Evolutionary conservation across 2,113 vertebrate species (phyloP).

Genomic region (Carassius auratus): DNA sequence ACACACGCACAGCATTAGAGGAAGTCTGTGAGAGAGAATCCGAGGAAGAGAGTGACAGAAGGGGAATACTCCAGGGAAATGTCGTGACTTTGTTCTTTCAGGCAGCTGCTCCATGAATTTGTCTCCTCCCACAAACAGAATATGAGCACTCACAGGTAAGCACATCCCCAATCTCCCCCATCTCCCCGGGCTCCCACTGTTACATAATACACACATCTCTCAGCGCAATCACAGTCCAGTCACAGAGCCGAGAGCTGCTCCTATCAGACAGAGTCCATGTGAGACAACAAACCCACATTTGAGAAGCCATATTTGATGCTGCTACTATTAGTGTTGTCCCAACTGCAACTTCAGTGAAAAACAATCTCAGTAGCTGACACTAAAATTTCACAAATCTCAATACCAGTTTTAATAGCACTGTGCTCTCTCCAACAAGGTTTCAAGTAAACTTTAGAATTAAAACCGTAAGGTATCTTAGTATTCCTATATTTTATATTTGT

Average conservation of each 20-base stretch:
- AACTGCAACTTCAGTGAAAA: neutral
- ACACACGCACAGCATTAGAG: neutral
- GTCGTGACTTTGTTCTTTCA: constrained; percentile 60
- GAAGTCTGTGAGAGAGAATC: neutral
- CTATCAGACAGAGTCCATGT: neutral
- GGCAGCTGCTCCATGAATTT: constrained; percentile 63
- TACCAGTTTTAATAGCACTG: neutral
- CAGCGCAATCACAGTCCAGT: constrained; percentile 2
- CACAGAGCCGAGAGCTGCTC: neutral
- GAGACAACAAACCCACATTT: neutral
- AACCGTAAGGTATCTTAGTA: neutral
- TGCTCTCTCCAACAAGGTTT: neutral
- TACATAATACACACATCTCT: constrained; percentile 47
- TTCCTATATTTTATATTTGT: neutral
- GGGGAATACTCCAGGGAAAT: constrained; percentile 57
- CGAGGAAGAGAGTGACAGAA: constrained; percentile 50
- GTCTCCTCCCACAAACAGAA: constrained; percentile 53
- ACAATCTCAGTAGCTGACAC: neutral
- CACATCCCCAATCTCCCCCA: constrained; percentile 39
- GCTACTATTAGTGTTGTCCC: neutral
- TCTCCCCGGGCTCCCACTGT: constrained; percentile 31
- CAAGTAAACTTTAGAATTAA: neutral
- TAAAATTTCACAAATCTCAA: neutral
- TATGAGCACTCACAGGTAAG: constrained; percentile 56
- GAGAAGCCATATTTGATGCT: neutral